Percentiles rank a stretch among this genome's conserved stretches.
Evolutionary conservation across 2,113 vertebrate genomes (phyloP).

Genomic region (Megaptera novaeangliae): DNA sequence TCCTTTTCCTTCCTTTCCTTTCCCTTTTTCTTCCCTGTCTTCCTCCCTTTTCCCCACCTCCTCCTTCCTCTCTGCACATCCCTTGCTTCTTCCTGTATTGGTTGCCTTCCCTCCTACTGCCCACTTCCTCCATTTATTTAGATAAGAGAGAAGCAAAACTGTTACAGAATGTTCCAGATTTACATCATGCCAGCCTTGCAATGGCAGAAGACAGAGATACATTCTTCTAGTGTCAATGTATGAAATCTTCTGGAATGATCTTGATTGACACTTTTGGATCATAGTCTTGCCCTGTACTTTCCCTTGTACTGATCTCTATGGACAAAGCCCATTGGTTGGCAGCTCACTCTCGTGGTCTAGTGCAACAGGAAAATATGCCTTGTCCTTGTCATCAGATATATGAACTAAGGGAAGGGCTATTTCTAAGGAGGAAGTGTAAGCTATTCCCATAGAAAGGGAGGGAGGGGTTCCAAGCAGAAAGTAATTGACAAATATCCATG

Average conservation of each 20-base stretch:
- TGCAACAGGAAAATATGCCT: not conserved
- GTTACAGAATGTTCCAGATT: not conserved
- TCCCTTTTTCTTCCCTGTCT: not conserved
- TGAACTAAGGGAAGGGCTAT: not conserved
- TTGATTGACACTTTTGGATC: not conserved
- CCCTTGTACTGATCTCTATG: not conserved
- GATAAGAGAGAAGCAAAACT: not conserved
- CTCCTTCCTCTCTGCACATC: not conserved
- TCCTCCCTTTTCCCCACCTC: not conserved
- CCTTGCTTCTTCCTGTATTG: not conserved
- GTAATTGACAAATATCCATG: not conserved
- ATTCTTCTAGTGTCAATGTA: not conserved
- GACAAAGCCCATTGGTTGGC: not conserved
- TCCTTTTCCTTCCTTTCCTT: fast-evolving
- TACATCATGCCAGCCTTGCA: not conserved
- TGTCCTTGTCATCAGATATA: not conserved
- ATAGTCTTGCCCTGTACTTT: not conserved
- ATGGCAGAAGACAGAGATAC: not conserved
- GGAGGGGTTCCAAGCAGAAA: not conserved
- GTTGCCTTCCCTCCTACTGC: not conserved
- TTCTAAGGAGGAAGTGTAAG: not conserved
- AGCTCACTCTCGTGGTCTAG: not conserved
- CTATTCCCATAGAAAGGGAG: not conserved
- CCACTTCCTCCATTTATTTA: not conserved
- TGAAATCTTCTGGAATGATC: not conserved